These are phyloP conservation scores for Melieria picta DNA, from an alignment of 2,888 invertebrate genomes.

Conservation along the genomic window DNA sequence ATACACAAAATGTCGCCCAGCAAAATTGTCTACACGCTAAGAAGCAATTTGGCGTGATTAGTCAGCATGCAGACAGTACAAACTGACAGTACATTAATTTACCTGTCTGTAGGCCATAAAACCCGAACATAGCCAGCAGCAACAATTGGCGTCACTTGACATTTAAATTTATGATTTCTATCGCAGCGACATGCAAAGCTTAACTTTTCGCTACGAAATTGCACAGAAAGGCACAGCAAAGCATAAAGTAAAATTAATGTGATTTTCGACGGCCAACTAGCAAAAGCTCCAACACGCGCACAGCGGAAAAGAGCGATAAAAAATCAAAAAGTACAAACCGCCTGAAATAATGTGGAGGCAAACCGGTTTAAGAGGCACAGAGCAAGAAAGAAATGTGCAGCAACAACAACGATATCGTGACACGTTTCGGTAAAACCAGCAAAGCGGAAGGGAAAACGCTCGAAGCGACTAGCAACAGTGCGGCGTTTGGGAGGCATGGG, in stretches of 20 bases:
- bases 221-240: slow-evolving; percentile 4
- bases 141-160: slow-evolving; percentile 56
- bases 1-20: not conserved
- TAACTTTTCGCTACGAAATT: no score
- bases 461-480: no score
- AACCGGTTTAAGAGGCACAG: not conserved
- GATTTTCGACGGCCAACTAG: not conserved
- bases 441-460: slow-evolving; percentile 4
- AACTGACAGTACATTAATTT: not conserved
- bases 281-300: not conserved
- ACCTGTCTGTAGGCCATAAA: not conserved
- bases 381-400: not conserved
- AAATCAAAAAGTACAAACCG: not conserved
- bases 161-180: slow-evolving; percentile 47
- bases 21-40: slow-evolving; percentile 22
- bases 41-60: slow-evolving; percentile 16
- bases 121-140: not conserved
- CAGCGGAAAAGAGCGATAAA: not conserved
- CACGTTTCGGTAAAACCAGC: slow-evolving; percentile 3
- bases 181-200: no score
- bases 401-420: not conserved
- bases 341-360: not conserved
- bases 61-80: slow-evolving; percentile 6
- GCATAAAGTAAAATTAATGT: not conserved
- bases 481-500: no score